Percentiles rank a stretch among this genome's conserved stretches.
Evolutionary conservation across 2,113 vertebrate genomes (phyloP).

Genomic region (Mastomys coucha): DNA sequence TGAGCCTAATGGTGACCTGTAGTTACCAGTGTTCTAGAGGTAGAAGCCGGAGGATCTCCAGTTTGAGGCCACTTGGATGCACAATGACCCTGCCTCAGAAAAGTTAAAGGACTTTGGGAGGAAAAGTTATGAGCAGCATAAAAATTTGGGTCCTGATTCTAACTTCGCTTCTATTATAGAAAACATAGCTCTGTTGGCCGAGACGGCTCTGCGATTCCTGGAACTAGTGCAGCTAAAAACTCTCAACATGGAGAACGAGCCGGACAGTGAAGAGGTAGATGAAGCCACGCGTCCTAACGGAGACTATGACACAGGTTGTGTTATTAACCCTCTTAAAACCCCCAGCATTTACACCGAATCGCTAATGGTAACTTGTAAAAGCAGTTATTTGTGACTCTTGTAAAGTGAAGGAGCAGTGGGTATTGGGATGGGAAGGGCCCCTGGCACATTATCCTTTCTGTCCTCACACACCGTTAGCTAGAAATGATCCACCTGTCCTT

Average conservation of each 20-base stretch:
- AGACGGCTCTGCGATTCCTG: conserved; percentile 97
- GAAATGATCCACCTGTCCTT: neutral
- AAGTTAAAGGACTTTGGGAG: neutral
- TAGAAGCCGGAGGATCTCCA: neutral
- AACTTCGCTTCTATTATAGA: conserved; percentile 85
- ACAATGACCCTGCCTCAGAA: neutral
- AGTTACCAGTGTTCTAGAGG: neutral
- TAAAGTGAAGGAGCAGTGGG: neutral
- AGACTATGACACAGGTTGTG: conserved; percentile 96
- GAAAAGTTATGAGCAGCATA: neutral
- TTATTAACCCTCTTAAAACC: conserved; percentile 1
- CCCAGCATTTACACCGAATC: neutral
- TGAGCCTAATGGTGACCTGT: neutral
- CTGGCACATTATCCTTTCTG: neutral
- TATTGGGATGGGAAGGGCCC: neutral
- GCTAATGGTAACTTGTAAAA: neutral
- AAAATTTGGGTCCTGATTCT: neutral
- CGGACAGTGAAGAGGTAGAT: conserved; percentile 94
- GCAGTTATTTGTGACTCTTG: neutral
- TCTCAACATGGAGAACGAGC: conserved; percentile 94
- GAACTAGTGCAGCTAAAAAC: conserved; percentile 98
- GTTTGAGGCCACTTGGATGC: neutral
- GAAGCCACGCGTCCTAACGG: conserved; percentile 94
- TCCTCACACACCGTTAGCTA: neutral
- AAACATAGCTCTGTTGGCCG: conserved; percentile 97